These are phyloP conservation scores for Coleophora flavipennella DNA, from an alignment of 2,888 invertebrate species.

Conservation along the genomic window DNA sequence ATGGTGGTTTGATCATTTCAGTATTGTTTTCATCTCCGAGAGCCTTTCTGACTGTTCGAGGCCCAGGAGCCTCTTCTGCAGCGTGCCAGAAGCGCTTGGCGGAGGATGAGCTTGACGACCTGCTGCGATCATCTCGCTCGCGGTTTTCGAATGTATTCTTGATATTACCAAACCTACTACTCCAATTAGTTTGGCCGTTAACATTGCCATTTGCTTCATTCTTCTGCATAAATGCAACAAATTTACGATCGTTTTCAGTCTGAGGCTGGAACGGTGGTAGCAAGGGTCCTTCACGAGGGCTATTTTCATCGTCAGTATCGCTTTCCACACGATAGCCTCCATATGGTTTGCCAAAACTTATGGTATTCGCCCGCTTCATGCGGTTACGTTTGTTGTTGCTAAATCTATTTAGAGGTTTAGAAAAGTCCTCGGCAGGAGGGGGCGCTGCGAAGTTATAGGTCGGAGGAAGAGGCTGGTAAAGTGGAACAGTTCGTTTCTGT, in stretches of 20 bases:
- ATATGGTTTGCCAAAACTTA: conserved; percentile 85
- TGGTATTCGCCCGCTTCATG: conserved; percentile 91
- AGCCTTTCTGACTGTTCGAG: conserved; percentile 18
- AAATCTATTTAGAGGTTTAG: conserved; percentile 58
- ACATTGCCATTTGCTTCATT: conserved; percentile 56
- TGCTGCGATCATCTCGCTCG: conserved; percentile 40
- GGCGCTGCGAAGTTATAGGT: conserved; percentile 58
- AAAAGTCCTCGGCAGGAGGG: conserved; percentile 40
- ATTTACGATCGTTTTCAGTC: conserved; percentile 89
- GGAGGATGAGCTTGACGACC: conserved; percentile 62
- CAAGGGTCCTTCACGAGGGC: conserved; percentile 35
- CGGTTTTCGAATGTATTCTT: conserved; percentile 84
- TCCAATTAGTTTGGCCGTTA: conserved; percentile 77
- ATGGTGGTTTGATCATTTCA: conserved; percentile 54
- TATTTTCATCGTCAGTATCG: conserved; percentile 60
- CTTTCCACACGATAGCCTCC: conserved; percentile 68
- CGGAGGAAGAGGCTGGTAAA: conserved; percentile 53
- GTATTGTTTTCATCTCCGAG: conserved; percentile 34
- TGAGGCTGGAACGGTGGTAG: conserved; percentile 84
- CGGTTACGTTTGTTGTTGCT: conserved; percentile 77
- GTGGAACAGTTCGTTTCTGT: conserved; percentile 16
- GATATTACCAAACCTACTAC: conserved; percentile 85
- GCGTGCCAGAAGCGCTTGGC: conserved; percentile 76
- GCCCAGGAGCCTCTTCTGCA: conserved; percentile 60
- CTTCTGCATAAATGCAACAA: conserved; percentile 85